These are phyloP conservation scores for Urocolius indicus DNA, from an alignment of 2,113 vertebrate genomes.

Conservation along the genomic window DNA sequence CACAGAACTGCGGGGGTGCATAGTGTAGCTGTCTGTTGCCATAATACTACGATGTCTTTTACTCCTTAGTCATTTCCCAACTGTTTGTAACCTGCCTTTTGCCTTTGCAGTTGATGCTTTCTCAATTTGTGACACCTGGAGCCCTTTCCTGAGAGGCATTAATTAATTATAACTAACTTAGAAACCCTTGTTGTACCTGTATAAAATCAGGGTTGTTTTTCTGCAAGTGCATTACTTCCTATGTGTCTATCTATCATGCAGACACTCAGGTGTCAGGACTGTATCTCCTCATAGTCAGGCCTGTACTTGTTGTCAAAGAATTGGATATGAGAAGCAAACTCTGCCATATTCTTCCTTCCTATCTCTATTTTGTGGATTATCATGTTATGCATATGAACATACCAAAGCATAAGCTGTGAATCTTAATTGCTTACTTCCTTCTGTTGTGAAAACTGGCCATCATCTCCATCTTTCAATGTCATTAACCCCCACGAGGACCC, in stretches of 20 bases:
- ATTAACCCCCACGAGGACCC: background rate
- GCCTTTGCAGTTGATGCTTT: background rate
- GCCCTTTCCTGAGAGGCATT: background rate
- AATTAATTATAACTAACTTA: conserved; percentile 1
- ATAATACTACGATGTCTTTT: fast-evolving
- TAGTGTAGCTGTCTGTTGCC: background rate
- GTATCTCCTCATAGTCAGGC: background rate
- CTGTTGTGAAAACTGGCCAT: background rate
- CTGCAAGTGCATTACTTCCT: background rate
- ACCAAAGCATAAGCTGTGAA: background rate
- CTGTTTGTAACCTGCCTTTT: background rate
- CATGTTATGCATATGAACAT: background rate
- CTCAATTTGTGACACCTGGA: background rate
- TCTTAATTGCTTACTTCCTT: background rate
- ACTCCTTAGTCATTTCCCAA: background rate
- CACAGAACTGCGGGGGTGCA: background rate
- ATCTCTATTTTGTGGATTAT: background rate
- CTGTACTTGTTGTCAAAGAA: background rate
- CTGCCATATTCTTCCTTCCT: background rate
- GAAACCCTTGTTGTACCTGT: background rate
- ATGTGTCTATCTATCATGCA: background rate
- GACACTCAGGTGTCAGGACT: background rate
- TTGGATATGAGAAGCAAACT: background rate
- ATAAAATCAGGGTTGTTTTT: background rate
- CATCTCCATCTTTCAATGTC: background rate